These are phyloP conservation scores for Eurystomus gularis DNA, from an alignment of 2,113 vertebrate species.

Conservation along the genomic window DNA sequence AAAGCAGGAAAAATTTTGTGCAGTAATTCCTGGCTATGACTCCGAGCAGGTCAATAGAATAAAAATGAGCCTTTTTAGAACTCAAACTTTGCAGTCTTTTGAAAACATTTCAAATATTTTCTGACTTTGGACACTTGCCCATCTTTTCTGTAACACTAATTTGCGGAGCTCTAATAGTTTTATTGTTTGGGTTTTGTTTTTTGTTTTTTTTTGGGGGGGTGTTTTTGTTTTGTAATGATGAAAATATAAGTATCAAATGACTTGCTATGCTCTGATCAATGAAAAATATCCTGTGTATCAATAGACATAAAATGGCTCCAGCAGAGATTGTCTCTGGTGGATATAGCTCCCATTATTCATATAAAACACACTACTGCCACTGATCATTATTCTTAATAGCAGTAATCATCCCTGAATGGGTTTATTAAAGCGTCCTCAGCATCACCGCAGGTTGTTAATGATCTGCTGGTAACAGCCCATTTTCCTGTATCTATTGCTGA, in stretches of 20 bases:
- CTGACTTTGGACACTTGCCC: background rate
- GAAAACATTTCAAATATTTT: background rate
- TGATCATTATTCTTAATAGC: slow-evolving; percentile 21
- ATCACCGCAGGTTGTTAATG: background rate
- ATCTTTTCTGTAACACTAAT: background rate
- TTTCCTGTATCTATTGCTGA: background rate
- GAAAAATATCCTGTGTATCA: background rate
- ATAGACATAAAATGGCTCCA: background rate
- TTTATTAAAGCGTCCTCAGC: slow-evolving; percentile 22
- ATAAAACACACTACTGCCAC: background rate
- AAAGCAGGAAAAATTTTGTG: background rate
- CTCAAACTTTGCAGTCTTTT: background rate
- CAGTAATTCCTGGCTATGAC: background rate
- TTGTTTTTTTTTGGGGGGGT: background rate
- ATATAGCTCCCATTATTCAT: background rate
- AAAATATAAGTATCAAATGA: background rate
- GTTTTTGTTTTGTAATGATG: background rate
- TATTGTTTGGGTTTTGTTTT: background rate
- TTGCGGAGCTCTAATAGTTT: background rate
- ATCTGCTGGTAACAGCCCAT: background rate
- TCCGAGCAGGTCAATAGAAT: background rate
- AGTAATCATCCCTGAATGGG: slow-evolving; percentile 12
- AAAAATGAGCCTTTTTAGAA: background rate
- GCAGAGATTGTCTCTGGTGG: background rate
- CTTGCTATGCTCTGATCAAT: background rate